These are phyloP conservation scores for Kryptopterus vitreolus DNA, from an alignment of 2,797 vertebrate genomes.

Conservation along the genomic window DNA sequence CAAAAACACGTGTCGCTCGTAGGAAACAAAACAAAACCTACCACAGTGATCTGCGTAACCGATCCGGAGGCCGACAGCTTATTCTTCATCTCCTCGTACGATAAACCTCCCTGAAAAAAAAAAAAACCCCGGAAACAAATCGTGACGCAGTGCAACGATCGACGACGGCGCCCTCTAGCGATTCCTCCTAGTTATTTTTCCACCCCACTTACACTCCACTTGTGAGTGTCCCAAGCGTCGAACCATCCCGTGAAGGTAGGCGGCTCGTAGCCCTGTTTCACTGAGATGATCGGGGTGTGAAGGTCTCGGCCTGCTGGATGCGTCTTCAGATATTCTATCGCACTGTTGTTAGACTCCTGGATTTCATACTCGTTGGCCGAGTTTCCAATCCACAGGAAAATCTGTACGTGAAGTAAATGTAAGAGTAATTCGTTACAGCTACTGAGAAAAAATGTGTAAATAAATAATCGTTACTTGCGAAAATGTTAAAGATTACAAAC, in stretches of 20 bases:
- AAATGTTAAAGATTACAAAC: too few relatives aligned
- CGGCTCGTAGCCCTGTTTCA: conserved; percentile 86
- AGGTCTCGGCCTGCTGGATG: conserved; percentile 83
- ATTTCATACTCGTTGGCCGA: conserved; percentile 80
- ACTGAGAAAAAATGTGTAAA: too few relatives aligned
- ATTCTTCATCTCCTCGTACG: conserved; percentile 82
- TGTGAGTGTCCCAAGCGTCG: conserved; percentile 87
- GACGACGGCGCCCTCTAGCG: conserved; percentile 23
- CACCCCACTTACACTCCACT: conserved; percentile 86
- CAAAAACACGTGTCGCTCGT: background rate
- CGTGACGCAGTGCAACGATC: background rate
- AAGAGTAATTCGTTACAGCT: too few relatives aligned
- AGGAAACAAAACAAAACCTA: conserved; percentile 74
- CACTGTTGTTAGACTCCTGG: conserved; percentile 73
- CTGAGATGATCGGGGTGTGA: conserved; percentile 76
- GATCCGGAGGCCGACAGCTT: conserved; percentile 71
- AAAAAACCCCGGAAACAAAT: background rate
- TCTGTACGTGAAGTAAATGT: too few relatives aligned
- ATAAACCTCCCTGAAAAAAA: conserved; percentile 76
- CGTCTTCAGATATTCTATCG: conserved; percentile 80
- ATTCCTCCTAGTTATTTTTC: background rate
- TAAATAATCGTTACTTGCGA: too few relatives aligned
- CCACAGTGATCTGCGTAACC: conserved; percentile 80
- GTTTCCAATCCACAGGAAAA: conserved; percentile 88
- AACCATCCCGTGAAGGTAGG: conserved; percentile 93